These are phyloP conservation scores for Ageneiosus marmoratus DNA, from an alignment of 2,113 vertebrate species.

Conservation along the genomic window DNA sequence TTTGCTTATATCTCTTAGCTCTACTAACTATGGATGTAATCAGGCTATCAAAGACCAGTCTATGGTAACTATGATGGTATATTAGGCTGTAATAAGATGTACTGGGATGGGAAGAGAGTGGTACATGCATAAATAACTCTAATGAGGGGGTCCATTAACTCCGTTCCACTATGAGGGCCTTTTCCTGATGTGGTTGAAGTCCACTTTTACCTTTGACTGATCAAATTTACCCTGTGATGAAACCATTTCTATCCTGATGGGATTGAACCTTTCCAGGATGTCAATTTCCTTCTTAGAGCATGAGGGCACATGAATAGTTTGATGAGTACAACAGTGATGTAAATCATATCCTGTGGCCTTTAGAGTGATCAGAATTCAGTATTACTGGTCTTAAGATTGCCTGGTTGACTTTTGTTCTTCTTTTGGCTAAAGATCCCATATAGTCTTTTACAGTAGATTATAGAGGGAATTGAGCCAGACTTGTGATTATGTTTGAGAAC, in stretches of 20 bases:
- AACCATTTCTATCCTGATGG: background rate
- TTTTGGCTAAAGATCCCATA: background rate
- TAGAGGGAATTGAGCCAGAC: background rate
- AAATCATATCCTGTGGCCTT: background rate
- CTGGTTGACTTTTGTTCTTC: background rate
- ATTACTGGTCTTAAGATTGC: background rate
- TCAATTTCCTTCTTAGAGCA: background rate
- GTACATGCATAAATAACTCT: background rate
- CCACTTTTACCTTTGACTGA: background rate
- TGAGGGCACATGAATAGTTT: background rate
- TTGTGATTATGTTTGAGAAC: conserved; percentile 29
- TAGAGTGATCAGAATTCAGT: too few species aligned
- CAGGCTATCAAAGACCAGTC: too few species aligned
- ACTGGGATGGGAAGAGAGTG: background rate
- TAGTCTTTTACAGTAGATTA: conserved; percentile 17
- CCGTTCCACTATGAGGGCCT: background rate
- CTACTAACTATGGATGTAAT: too few species aligned
- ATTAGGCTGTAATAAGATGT: too few species aligned
- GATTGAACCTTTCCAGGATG: background rate
- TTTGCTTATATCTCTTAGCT: too few species aligned
- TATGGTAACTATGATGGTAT: too few species aligned
- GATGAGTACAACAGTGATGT: background rate
- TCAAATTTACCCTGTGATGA: too few species aligned
- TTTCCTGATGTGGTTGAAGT: background rate
- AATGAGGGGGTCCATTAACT: background rate